These are phyloP conservation scores for Stratiolaelaps scimitus DNA, from an alignment of 1,140 invertebrate species.

Conservation along the genomic window DNA sequence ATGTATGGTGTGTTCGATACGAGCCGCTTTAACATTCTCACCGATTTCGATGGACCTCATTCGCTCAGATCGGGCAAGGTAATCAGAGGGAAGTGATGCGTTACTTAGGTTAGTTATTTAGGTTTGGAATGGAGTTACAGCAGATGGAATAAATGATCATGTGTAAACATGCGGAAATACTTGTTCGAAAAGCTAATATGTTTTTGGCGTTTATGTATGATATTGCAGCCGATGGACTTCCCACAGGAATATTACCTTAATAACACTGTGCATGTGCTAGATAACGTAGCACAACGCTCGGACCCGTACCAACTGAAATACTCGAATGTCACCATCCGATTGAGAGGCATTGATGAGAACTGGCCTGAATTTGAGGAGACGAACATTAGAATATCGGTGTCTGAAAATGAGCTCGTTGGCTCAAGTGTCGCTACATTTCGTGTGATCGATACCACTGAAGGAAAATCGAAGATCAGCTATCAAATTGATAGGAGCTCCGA, in stretches of 20 bases:
- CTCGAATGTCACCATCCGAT: constrained; percentile 81
- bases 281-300: constrained; percentile 74
- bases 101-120: no score
- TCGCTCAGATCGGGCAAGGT: constrained; percentile 87
- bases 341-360: constrained; percentile 87
- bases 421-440: constrained; percentile 81
- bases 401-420: constrained; percentile 75
- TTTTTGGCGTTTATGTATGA: no score
- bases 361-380: constrained; percentile 80
- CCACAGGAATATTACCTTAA: constrained; percentile 41
- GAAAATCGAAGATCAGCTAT: constrained; percentile 38
- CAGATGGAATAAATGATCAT: no score
- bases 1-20: constrained; percentile 86
- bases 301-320: constrained; percentile 89
- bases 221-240: constrained; percentile 40
- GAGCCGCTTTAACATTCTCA: constrained; percentile 90
- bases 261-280: constrained; percentile 42
- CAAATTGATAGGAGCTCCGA: constrained; percentile 48
- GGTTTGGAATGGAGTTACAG: no score
- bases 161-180: no score
- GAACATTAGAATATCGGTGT: constrained; percentile 78
- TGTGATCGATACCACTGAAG: constrained; percentile 72
- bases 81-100: neutral
- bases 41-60: constrained; percentile 85
- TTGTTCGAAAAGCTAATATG: constrained; percentile 53